Base-by-base conservation (phyloP, 2,888 invertebrate genomes). In the Nasonia oneida region DNA sequence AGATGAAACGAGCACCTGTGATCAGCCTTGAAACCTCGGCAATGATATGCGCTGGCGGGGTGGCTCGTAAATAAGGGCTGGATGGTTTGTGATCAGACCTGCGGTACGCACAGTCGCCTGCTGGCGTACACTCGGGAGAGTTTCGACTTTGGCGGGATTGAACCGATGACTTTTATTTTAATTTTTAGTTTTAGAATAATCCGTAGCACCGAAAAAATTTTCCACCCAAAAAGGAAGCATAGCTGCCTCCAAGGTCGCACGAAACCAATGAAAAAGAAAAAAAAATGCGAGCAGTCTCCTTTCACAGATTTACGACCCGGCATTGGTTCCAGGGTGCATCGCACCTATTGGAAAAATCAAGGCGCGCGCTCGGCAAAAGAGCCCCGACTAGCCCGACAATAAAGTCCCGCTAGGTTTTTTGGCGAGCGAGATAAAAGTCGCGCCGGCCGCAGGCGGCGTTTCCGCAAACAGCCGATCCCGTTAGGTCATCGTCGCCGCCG, bases 401-500 rank as follows among this genome's bases (percentile, higher is more conserved):
- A 70, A 77, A 81, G 81, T 85, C 70, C 86, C 82, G 81, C 76
- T 87, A 67, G 33, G 39, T 81, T 83, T 85, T 61, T 53, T 80
- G 23, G 29, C 33, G 37, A 74, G 57, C 29, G 29, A 79, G 83
- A 85, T 87, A 87, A 87, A 87, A 83, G 87, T 80, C 14, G 47
- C 42, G 78, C 42, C 67, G 82, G 82, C 61, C 76, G 47, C 73
- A 73, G 33, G 33, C 85, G 23, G 71, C 42, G 88, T 89, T 90
- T 90, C 90, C 90, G 90, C 89, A 90, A 90, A 90, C 90, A 90
- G 83, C 83, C 88, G 74, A 84, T 88, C 83, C 90, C 90, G 90
- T 90, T 90, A 90, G 90, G 90, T 89, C 84, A 37, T 23, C 53
- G 4, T 33, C 73, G 42, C 14, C 47, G 5, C 29, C 29, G 29